A percentile compares a stretch with the other conserved stretches of the same genome.
Conservation (phyloP, 2,113 vertebrate species). For the Centrocercus urophasianus region DNA sequence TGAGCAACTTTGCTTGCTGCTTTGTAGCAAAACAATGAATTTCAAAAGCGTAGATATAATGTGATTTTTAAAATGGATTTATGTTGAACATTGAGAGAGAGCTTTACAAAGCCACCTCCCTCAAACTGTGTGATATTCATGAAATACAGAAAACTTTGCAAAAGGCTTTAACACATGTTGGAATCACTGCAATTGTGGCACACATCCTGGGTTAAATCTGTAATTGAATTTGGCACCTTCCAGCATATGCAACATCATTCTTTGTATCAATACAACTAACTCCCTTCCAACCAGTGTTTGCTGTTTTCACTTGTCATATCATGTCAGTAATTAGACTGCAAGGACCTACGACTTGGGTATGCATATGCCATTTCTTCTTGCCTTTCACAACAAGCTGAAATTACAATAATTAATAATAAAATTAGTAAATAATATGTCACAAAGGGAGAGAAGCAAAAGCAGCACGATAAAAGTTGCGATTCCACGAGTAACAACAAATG, state of each 20-base stretch:
- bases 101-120: background rate
- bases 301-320: background rate
- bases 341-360: background rate
- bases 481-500: background rate
- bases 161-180: background rate
- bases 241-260: background rate
- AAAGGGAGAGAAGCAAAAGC: background rate
- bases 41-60: background rate
- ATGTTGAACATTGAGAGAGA: background rate
- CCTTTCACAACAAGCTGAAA: background rate
- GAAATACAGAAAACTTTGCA: background rate
- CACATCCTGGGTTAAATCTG: background rate
- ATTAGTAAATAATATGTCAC: background rate
- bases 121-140: background rate
- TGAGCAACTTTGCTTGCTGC: background rate
- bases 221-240: background rate
- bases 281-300: background rate
- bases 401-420: background rate
- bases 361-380: background rate
- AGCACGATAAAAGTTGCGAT: background rate
- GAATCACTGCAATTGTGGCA: background rate
- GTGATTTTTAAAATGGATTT: background rate
- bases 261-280: background rate
- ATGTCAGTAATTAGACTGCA: background rate
- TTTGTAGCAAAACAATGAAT: background rate